Percentiles rank a stretch among this genome's conserved stretches.
Evolutionary conservation across 2,113 vertebrate species (phyloP).

Genomic region (Corapipo altera): DNA sequence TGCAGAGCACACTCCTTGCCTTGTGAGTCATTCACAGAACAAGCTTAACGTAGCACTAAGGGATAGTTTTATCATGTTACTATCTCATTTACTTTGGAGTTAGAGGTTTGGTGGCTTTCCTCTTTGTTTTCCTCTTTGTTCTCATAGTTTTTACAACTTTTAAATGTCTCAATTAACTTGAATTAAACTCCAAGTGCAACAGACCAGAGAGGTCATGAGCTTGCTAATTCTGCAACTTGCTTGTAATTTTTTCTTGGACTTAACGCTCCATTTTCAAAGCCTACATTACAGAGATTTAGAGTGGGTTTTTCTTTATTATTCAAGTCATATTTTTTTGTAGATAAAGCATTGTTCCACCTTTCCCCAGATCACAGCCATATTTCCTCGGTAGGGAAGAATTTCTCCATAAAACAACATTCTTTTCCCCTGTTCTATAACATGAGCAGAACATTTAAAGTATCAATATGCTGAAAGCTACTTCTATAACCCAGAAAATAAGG

Average conservation of each 20-base stretch:
- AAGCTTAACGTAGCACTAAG: background rate
- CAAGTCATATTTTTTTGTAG: background rate
- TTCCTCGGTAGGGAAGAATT: background rate
- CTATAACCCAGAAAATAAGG: background rate
- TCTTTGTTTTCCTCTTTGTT: background rate
- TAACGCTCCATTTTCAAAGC: background rate
- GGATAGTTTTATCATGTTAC: background rate
- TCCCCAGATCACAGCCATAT: background rate
- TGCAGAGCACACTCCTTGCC: rapidly evolving
- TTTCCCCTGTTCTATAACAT: background rate
- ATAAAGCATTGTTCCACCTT: background rate
- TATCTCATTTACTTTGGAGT: background rate
- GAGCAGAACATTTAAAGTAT: background rate
- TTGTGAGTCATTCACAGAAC: background rate
- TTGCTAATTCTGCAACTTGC: background rate
- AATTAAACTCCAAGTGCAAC: background rate
- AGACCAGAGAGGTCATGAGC: background rate
- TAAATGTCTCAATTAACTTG: background rate
- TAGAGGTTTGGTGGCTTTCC: background rate
- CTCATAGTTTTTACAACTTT: background rate
- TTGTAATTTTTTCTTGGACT: background rate
- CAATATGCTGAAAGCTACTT: background rate
- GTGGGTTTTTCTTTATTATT: rapidly evolving
- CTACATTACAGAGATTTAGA: background rate
- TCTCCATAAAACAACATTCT: background rate